Evolutionary conservation across 2,113 vertebrate genomes (phyloP).

Genomic region (Tautogolabrus adspersus): DNA sequence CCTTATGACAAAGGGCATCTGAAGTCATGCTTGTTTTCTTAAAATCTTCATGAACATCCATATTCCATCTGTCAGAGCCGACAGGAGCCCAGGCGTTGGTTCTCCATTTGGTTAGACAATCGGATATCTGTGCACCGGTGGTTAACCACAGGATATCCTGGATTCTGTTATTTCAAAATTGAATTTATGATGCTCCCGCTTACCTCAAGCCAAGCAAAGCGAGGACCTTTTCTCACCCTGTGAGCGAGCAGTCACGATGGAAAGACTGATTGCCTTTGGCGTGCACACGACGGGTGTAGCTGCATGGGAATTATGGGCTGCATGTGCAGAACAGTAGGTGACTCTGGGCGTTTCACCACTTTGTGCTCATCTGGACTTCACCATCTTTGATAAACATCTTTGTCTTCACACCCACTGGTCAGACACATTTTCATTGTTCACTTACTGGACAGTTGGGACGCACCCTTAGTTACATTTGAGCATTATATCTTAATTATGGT

Average conservation of each 20-base stretch:
- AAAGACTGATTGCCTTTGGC: conserved; percentile 67
- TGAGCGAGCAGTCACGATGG: conserved; percentile 36
- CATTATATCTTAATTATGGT: not conserved
- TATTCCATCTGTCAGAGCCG: conserved; percentile 54
- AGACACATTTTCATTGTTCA: conserved; percentile 37
- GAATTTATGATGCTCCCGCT: conserved; percentile 64
- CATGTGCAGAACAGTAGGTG: conserved; percentile 46
- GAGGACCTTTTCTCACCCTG: conserved; percentile 58
- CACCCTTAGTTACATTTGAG: conserved; percentile 23
- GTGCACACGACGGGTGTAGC: conserved; percentile 46
- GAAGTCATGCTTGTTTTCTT: conserved; percentile 60
- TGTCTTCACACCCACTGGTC: conserved; percentile 50
- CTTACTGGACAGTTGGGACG: conserved; percentile 20
- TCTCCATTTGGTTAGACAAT: conserved; percentile 65
- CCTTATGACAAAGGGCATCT: conserved; percentile 42
- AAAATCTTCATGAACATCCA: conserved; percentile 59
- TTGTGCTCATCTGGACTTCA: conserved; percentile 56
- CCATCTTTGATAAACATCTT: conserved; percentile 53
- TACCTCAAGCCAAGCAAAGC: conserved; percentile 66
- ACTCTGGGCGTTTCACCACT: conserved; percentile 40
- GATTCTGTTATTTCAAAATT: conserved; percentile 72
- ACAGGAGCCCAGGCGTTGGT: conserved; percentile 62
- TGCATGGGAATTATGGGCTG: conserved; percentile 37
- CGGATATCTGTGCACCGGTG: conserved; percentile 61
- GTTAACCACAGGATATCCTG: conserved; percentile 78